These are phyloP conservation scores for Drosophila arizonae DNA, from an alignment of 1,140 invertebrate species.

Conservation along the genomic window DNA sequence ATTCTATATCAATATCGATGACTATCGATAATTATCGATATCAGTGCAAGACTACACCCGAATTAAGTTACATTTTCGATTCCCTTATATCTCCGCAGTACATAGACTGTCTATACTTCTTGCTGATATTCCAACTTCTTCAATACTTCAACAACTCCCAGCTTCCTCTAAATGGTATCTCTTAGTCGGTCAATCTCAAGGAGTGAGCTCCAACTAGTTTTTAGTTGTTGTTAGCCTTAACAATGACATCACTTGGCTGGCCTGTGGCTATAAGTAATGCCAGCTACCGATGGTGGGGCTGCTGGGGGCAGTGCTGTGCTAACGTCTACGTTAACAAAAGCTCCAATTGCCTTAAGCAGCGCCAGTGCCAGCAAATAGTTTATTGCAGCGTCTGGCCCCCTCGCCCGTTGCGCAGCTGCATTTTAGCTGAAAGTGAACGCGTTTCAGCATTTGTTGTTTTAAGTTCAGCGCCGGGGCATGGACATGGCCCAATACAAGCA, in stretches of 20 bases:
- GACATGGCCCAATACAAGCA: constrained; percentile 7
- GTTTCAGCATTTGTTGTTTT: constrained; percentile 35
- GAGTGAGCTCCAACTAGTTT: not conserved
- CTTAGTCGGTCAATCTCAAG: not conserved
- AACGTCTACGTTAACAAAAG: constrained; percentile 46
- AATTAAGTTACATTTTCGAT: too few species aligned
- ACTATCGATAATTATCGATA: too few species aligned
- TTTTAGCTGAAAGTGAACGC: constrained; percentile 42
- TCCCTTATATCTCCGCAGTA: too few species aligned
- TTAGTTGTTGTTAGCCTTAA: constrained; percentile 34
- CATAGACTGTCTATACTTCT: too few species aligned
- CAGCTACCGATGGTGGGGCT: not conserved
- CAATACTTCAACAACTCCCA: not conserved
- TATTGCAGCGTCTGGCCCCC: constrained; percentile 23
- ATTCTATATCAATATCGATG: too few species aligned
- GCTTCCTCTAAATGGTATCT: not conserved
- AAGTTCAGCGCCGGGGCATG: constrained; percentile 14
- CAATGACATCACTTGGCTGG: constrained; percentile 48
- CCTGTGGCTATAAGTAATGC: constrained; percentile 24
- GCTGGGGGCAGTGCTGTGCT: constrained; percentile 1
- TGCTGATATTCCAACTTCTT: not conserved
- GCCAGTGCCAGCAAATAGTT: constrained; percentile 40
- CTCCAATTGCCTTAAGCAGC: constrained; percentile 44
- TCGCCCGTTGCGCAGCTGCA: constrained; percentile 28
- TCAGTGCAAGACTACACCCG: too few species aligned